Percentiles rank a stretch among this genome's conserved stretches.
These are phyloP conservation scores for Peromyscus leucopus DNA, from an alignment of 2,113 vertebrate genomes.

Conservation along the genomic window DNA sequence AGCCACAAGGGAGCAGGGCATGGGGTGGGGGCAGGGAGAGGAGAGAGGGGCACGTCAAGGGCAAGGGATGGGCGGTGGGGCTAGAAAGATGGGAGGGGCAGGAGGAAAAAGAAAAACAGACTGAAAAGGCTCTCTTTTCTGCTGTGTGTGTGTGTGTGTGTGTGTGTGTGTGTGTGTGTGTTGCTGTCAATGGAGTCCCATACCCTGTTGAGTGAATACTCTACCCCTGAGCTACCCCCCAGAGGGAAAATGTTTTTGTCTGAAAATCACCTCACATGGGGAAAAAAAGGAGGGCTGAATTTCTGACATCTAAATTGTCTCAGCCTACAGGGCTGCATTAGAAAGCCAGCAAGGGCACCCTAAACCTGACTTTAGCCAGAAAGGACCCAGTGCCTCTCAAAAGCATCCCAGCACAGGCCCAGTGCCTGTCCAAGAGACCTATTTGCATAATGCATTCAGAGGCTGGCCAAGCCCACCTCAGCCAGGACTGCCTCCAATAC, in stretches of 20 bases:
- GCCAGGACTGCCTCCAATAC: conserved; percentile 73
- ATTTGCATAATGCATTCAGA: conserved; percentile 80
- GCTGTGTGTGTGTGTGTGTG: background rate
- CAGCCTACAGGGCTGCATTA: background rate
- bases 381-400: conserved; percentile 48
- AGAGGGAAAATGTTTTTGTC: background rate
- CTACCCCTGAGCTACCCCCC: background rate
- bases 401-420: conserved; percentile 60
- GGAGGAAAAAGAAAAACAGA: background rate
- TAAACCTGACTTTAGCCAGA: background rate
- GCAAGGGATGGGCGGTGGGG: background rate
- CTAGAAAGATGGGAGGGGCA: accelerated
- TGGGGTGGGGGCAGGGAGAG: accelerated
- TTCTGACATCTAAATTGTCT: conserved; percentile 38
- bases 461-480: conserved; percentile 69
- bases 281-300: background rate
- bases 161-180: conserved; percentile 1
- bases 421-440: accelerated
- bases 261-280: background rate
- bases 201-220: background rate
- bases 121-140: background rate
- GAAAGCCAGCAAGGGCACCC: background rate
- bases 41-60: no score
- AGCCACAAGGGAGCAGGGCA: background rate
- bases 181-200: background rate